Conservation (phyloP, 1,140 invertebrate species). For the Drosophila jambulina region DNA sequence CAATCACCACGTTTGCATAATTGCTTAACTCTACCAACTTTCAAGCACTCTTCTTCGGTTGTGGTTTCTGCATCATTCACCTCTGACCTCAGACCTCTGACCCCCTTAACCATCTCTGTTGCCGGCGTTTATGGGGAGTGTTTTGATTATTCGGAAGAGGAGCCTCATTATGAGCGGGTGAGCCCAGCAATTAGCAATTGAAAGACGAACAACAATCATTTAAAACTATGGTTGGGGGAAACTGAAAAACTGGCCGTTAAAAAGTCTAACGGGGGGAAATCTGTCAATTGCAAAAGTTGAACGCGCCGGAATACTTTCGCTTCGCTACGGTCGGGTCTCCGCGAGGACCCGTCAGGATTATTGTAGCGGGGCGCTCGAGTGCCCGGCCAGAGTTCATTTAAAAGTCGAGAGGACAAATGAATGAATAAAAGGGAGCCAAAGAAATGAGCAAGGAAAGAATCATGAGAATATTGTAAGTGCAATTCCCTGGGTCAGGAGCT, state of each 20-base stretch:
- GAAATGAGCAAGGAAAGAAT: conserved; percentile 43
- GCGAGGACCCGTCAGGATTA: conserved; percentile 13
- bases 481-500: conserved; percentile 58
- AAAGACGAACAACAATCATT: conserved; percentile 35
- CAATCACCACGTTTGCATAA: conserved; percentile 32
- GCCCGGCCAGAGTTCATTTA: conserved; percentile 73
- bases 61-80: conserved; percentile 49
- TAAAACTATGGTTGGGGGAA: background rate
- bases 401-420: conserved; percentile 80
- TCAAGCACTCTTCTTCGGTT: conserved; percentile 50
- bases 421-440: conserved; percentile 71
- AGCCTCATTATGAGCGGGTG: conserved; percentile 25
- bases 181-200: conserved; percentile 41
- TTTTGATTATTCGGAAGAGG: conserved; percentile 23
- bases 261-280: conserved; percentile 45
- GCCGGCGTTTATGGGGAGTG: conserved; percentile 27
- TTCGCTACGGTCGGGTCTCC: background rate
- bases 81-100: background rate
- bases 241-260: conserved; percentile 1
- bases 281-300: conserved; percentile 78
- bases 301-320: conserved; percentile 57
- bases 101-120: conserved; percentile 14
- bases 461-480: conserved; percentile 53
- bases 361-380: conserved; percentile 36
- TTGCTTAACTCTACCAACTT: conserved; percentile 43